Percentiles rank a stretch among this genome's conserved stretches.
These are phyloP conservation scores for Anastrepha obliqua DNA, from an alignment of 1,140 invertebrate genomes.

Conservation along the genomic window DNA sequence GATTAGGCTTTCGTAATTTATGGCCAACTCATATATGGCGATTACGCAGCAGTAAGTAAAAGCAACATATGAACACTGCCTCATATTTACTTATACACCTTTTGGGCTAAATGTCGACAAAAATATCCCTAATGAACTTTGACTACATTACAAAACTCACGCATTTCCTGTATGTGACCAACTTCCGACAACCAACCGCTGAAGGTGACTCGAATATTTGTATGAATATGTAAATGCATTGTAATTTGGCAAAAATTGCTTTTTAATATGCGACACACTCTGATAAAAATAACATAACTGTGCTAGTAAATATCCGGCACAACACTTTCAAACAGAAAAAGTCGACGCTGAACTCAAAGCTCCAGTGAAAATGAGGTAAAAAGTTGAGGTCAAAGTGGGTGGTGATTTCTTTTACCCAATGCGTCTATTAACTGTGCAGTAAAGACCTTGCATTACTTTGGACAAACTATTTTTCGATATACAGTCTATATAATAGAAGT, in stretches of 20 bases:
- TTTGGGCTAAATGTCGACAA: not conserved
- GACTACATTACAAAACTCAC: slow-evolving; percentile 63
- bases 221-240: slow-evolving; percentile 55
- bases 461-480: too few relatives aligned
- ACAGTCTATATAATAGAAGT: too few relatives aligned
- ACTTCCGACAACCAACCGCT: slow-evolving; percentile 58
- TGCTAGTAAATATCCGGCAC: not conserved
- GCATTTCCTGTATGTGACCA: slow-evolving; percentile 70
- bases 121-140: slow-evolving; percentile 41
- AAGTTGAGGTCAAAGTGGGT: too few relatives aligned
- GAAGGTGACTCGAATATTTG: not conserved
- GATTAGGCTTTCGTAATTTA: slow-evolving; percentile 8
- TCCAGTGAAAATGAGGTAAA: too few relatives aligned
- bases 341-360: too few relatives aligned
- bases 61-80: too few relatives aligned
- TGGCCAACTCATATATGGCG: not conserved
- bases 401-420: too few relatives aligned
- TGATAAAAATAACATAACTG: not conserved
- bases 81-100: too few relatives aligned
- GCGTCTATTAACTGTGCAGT: too few relatives aligned
- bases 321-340: too few relatives aligned
- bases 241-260: slow-evolving; percentile 64
- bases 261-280: slow-evolving; percentile 71
- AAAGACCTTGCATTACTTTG: too few relatives aligned
- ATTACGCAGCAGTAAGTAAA: not conserved